Conservation (phyloP, 2,113 vertebrate genomes). For the Rhinoderma darwinii region DNA sequence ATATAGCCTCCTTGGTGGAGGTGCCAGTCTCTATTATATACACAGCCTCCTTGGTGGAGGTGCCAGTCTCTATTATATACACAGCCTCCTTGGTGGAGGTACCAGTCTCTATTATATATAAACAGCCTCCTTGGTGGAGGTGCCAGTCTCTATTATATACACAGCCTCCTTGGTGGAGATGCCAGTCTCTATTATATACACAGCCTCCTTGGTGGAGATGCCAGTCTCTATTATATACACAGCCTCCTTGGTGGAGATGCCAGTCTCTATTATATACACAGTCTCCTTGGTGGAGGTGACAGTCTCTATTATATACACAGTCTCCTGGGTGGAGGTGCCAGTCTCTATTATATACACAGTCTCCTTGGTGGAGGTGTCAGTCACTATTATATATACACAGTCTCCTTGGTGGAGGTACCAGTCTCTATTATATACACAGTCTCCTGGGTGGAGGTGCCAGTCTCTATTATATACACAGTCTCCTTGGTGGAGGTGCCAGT, state of each 20-base stretch:
- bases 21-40: no score
- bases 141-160: no score
- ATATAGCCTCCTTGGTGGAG: no score
- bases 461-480: not conserved
- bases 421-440: not conserved
- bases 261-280: not conserved
- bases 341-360: no score
- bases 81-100: not conserved
- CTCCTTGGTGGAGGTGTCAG: not conserved
- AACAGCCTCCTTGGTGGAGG: not conserved
- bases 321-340: no score
- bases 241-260: not conserved
- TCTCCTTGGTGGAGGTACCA: not conserved
- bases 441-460: not conserved
- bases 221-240: not conserved
- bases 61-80: no score
- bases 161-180: not conserved
- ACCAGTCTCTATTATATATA: no score
- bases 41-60: not conserved
- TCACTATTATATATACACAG: not conserved
- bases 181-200: no score
- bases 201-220: not conserved
- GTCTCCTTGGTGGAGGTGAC: not conserved
- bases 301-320: not conserved
- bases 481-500: not conserved